These are phyloP conservation scores for Muntiacus muntjak DNA, from an alignment of 2,113 vertebrate genomes.

Conservation along the genomic window DNA sequence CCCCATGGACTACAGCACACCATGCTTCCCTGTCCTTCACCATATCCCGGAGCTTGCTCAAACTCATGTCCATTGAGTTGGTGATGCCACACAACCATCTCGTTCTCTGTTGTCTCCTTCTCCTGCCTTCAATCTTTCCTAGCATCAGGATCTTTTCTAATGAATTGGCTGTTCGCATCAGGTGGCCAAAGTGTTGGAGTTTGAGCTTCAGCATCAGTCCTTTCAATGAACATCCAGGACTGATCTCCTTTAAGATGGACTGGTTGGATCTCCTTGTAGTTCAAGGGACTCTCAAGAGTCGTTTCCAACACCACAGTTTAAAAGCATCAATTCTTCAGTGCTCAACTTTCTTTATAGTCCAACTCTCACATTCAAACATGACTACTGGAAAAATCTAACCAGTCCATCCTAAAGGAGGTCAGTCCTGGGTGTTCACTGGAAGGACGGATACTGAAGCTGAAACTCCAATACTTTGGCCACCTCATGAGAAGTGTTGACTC, in stretches of 20 bases:
- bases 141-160: neutral
- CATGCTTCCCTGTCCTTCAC: neutral
- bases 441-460: too few species aligned
- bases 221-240: neutral
- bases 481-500: too few species aligned
- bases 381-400: too few species aligned
- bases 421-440: too few species aligned
- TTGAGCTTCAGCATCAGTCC: neutral
- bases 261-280: neutral
- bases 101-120: fast-evolving
- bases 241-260: neutral
- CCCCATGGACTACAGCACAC: neutral
- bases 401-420: too few species aligned
- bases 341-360: neutral
- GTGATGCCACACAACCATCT: neutral
- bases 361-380: neutral
- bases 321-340: neutral
- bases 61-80: neutral
- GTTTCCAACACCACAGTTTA: neutral
- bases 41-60: neutral
- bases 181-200: neutral
- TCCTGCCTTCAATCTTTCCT: neutral
- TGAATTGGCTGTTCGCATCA: neutral
- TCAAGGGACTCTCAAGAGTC: neutral
- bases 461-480: too few species aligned